Conservation (phyloP, 2,888 invertebrate genomes). For the Andricus curvator region DNA sequence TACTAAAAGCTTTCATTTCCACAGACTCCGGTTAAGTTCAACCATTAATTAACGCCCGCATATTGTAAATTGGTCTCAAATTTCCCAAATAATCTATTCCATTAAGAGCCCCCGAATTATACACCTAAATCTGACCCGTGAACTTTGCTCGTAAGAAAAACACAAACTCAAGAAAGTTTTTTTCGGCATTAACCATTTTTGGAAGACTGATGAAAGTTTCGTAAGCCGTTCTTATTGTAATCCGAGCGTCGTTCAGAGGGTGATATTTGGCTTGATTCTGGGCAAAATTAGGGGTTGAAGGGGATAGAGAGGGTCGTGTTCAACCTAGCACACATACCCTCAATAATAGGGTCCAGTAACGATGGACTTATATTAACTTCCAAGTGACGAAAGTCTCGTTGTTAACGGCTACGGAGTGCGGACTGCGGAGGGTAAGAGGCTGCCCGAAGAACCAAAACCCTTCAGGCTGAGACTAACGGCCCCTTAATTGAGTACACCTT, state of each 20-base stretch:
- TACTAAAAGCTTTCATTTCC: too few relatives aligned
- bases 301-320: slow-evolving; percentile 16
- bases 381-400: slow-evolving; percentile 39
- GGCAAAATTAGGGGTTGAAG: slow-evolving; percentile 10
- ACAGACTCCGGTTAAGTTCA: too few relatives aligned
- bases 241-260: slow-evolving; percentile 2
- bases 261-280: slow-evolving; percentile 24
- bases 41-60: not conserved
- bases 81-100: not conserved
- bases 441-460: not conserved
- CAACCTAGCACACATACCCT: slow-evolving; percentile 34
- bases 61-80: not conserved
- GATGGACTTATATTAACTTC: slow-evolving; percentile 52
- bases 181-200: not conserved
- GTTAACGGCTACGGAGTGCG: slow-evolving; percentile 1
- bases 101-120: not conserved
- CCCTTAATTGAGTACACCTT: slow-evolving; percentile 57
- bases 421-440: not conserved
- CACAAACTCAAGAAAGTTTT: not conserved
- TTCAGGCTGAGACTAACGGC: slow-evolving; percentile 34
- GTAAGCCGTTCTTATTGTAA: slow-evolving; percentile 9
- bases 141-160: not conserved
- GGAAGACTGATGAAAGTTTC: slow-evolving; percentile 4
- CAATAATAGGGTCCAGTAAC: slow-evolving; percentile 33
- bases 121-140: not conserved